Evolutionary conservation across 2,888 invertebrate species (phyloP).

Genomic region (Chaetogeoica ovagalla): DNA sequence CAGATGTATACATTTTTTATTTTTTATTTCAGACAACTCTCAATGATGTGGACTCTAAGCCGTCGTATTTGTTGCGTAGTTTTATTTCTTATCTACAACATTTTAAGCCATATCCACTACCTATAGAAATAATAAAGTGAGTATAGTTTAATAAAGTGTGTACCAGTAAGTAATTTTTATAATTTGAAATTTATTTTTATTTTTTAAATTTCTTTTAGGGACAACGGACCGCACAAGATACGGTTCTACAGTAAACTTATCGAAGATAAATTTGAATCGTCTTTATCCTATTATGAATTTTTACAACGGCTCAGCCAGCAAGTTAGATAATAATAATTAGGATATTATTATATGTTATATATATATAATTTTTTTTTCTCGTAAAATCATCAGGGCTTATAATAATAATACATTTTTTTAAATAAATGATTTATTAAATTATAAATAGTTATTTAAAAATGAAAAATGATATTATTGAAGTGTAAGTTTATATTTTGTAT

Average conservation of each 20-base stretch:
- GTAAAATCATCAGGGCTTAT: constrained; percentile 13
- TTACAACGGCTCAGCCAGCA: constrained; percentile 90
- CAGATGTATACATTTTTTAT: not conserved
- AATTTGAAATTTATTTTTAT: constrained; percentile 5
- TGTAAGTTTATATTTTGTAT: constrained; percentile 38
- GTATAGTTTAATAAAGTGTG: constrained; percentile 53
- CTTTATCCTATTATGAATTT: constrained; percentile 97
- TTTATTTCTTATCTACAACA: constrained; percentile 84
- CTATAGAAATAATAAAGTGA: constrained; percentile 81
- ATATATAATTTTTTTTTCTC: too few relatives aligned
- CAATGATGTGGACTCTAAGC: constrained; percentile 75
- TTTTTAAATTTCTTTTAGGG: constrained; percentile 67
- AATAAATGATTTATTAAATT: constrained; percentile 27
- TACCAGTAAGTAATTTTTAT: not conserved
- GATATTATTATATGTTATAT: not conserved
- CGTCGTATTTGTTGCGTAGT: constrained; percentile 74
- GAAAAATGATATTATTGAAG: constrained; percentile 24
- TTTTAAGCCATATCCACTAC: constrained; percentile 77
- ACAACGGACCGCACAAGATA: constrained; percentile 82
- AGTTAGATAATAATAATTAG: constrained; percentile 68
- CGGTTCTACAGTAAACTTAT: constrained; percentile 85
- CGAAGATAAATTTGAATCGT: constrained; percentile 92
- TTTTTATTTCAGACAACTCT: constrained; percentile 66
- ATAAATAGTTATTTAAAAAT: constrained; percentile 28
- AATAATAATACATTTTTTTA: not conserved